Base-by-base conservation (phyloP, 2,888 invertebrate genomes). In the Nycteola revayana region DNA sequence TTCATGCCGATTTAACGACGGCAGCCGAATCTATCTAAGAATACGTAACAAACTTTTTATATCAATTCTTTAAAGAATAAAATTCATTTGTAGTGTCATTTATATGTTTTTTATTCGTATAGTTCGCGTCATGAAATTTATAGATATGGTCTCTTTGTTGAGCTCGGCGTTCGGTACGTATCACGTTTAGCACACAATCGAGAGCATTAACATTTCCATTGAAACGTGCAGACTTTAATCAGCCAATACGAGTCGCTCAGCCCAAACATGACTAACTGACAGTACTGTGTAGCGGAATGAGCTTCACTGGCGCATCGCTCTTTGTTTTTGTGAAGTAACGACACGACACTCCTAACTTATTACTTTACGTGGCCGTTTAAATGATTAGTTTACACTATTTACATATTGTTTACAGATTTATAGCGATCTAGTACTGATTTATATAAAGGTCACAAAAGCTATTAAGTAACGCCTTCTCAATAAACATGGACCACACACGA, bases 111-210 rank as follows among this genome's bases (percentile, higher is more conserved):
- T 78, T 70, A 72, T 71, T 62, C 54, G 65, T 60, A 53, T 57
- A 53, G 47, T 46, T 47, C 32, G 45, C 45, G 48, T 61, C 67
- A 74, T 68, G 71, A 73, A 78, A 82, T 80, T 78, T 84, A 82
- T 84, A 81, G 78, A 65, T 62, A 69, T 62, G 63, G 64, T 61
- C 61, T 70, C 72, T 75, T 84, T 83, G 81, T 81, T 71, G 71
- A 54, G 61, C 54, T 58, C 65, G 69, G 55, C 65, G 71, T 77
- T 73, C 73, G 68, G 71, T 70, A 63, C 66, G 64, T 70, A 70
- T 73, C 69, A 62, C 66, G 77, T 76, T 83, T 85, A 78, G 75
- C 81, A 84, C 82, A 83, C 81, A 81, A 81, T 83, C 68, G 80
- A 70, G 65, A 64, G 54, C 64, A 82, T 86, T 83, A 79, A 77